Conservation (phyloP, 2,888 invertebrate species). For the Pinctada fucata region DNA sequence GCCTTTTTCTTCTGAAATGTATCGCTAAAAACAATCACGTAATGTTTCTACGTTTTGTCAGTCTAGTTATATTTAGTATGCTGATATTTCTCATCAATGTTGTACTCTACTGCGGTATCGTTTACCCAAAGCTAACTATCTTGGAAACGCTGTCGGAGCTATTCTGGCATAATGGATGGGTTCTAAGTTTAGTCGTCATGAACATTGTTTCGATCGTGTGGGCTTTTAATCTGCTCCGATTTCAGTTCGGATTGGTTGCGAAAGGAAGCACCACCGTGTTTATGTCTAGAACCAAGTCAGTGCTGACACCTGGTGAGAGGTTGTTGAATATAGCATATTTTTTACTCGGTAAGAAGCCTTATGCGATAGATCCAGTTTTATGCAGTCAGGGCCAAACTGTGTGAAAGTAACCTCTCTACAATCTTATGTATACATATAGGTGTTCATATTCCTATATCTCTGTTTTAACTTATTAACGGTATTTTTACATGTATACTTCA, state of each 20-base stretch:
- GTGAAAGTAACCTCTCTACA: not conserved
- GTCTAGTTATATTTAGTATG: conserved; percentile 59
- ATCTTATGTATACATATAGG: not conserved
- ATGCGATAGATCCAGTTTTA: conserved; percentile 58
- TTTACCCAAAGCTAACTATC: conserved; percentile 37
- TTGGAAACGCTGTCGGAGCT: conserved; percentile 38
- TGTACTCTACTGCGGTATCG: conserved; percentile 39
- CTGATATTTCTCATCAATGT: conserved; percentile 57
- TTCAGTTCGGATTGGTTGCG: conserved; percentile 66
- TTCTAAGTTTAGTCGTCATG: conserved; percentile 62
- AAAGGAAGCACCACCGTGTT: conserved; percentile 68
- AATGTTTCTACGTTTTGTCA: conserved; percentile 70
- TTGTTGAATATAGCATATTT: conserved; percentile 68
- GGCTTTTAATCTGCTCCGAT: conserved; percentile 63
- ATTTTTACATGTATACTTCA: not conserved
- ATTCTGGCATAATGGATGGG: conserved; percentile 63
- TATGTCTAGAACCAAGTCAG: conserved; percentile 41
- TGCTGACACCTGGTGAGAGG: conserved; percentile 58
- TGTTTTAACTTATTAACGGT: not conserved
- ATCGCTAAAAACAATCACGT: conserved; percentile 71
- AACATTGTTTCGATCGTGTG: conserved; percentile 68
- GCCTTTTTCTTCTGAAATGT: conserved; percentile 74
- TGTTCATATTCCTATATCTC: not conserved
- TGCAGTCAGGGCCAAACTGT: conserved; percentile 14
- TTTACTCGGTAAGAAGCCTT: conserved; percentile 57